A percentile compares a stretch with the other conserved stretches of the same genome.
Conservation (phyloP, 2,888 invertebrate genomes). For the Portevinia maculata region DNA sequence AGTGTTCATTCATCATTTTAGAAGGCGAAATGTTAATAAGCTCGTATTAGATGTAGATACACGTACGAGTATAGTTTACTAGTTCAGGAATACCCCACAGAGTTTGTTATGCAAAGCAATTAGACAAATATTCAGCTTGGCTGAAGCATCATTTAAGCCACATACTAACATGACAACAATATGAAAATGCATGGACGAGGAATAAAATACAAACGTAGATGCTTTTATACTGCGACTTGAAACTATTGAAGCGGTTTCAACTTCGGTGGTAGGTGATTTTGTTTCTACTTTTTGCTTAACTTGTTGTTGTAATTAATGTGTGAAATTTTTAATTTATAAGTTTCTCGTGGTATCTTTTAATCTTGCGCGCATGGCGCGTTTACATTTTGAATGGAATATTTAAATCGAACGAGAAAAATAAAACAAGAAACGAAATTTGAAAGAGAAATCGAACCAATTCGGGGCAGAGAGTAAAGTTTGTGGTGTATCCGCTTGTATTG, state of each 20-base stretch:
- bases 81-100: conserved; percentile 27
- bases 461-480: background rate
- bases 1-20: conserved; percentile 75
- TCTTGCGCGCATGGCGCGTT: conserved; percentile 29
- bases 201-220: conserved; percentile 12
- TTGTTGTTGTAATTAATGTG: conserved; percentile 78
- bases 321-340: conserved; percentile 79
- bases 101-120: conserved; percentile 1
- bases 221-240: background rate
- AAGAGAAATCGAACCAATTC: conserved; percentile 43
- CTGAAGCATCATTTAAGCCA: conserved; percentile 1
- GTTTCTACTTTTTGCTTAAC: conserved; percentile 33
- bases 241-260: conserved; percentile 17
- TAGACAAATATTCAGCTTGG: background rate
- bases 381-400: conserved; percentile 26
- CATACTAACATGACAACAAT: conserved; percentile 10
- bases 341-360: conserved; percentile 68
- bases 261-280: conserved; percentile 34
- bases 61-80: conserved; percentile 17
- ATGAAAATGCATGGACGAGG: background rate
- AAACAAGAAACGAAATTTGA: background rate
- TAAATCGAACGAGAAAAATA: conserved; percentile 8
- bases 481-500: background rate
- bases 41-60: conserved; percentile 58
- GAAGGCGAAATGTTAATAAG: conserved; percentile 58